Base-by-base conservation (phyloP, 2,888 invertebrate species). In the Ectobius pallidus region DNA sequence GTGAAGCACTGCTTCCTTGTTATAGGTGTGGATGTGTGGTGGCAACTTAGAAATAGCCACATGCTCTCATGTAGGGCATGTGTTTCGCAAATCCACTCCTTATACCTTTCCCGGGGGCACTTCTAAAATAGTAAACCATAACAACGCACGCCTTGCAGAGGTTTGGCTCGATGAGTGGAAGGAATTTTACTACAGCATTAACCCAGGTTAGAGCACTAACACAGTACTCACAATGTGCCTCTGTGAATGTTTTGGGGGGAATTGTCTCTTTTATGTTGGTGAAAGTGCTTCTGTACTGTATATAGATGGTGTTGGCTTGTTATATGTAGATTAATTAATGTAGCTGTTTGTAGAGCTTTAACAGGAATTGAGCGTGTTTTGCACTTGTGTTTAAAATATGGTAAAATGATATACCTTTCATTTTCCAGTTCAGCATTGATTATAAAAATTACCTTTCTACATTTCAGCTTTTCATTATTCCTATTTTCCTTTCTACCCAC, bases 111-210 rank as follows among this genome's bases (percentile, higher is more conserved):
- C 99, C 72, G 99, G 97, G 80, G 99, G 97, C 82, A 96, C 96
- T 80, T 94, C 94, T 85, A 92, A 92, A 82, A 96, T 98, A 83
- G 98, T 99, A 85, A 97, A 98, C 88, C 96, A 97, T 88, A 99
- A 99, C 91, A 97, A 97, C 87, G 96, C 97, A 83, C 91, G 99
- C 80, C 93, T 98, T 81, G 98, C 97, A 78, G 96, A 97, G 85
- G 99, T 99, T 80, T 99, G 99, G 99, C 92, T 99, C 86, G 99
- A 99, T 88, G 96, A 97, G 82, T 98, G 98, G 94, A 96, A 96
- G 90, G 93, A 94, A 84, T 97, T 97, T 92, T 97, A 96, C 92
- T 97, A 95, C 92, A 95, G 94, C 88, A 95, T 97, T 88, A 96
- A 96, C 89, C 96, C 96, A 92, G 96, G 96, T 96, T 86, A 83